Conservation (phyloP, 2,113 vertebrate species). For the Cinclus cinclus region DNA sequence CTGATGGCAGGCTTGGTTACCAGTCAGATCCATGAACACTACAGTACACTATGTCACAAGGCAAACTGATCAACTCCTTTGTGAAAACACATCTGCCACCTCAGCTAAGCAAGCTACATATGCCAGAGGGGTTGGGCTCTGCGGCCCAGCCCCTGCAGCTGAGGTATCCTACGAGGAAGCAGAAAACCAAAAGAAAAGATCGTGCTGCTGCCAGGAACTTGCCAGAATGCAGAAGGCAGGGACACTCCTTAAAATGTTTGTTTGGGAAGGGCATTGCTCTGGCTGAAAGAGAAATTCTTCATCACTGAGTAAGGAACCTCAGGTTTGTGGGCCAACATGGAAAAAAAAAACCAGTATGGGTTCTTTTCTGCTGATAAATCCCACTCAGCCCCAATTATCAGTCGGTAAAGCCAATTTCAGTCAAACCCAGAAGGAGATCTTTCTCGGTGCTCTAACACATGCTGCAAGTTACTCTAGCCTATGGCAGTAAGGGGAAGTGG, state of each 20-base stretch:
- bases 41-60: neutral
- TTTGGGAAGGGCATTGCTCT: neutral
- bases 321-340: neutral
- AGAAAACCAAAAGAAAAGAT: neutral
- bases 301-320: neutral
- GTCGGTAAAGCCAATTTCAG: slow-evolving; percentile 1
- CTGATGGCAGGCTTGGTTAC: neutral
- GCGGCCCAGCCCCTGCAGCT: accelerated
- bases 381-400: neutral
- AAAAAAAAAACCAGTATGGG: neutral
- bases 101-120: neutral
- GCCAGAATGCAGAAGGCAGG: neutral
- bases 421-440: neutral
- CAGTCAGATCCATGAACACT: neutral
- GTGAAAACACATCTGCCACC: neutral
- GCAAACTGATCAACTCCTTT: neutral
- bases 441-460: neutral
- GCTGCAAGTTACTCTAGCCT: slow-evolving; percentile 28
- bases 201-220: neutral
- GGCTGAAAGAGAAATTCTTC: neutral
- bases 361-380: neutral
- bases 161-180: neutral
- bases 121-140: neutral
- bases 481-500: neutral
- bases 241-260: neutral